Base-by-base conservation (phyloP, 53 echinoderm and acorn worm species). In the Zoroaster sp. region DNA sequence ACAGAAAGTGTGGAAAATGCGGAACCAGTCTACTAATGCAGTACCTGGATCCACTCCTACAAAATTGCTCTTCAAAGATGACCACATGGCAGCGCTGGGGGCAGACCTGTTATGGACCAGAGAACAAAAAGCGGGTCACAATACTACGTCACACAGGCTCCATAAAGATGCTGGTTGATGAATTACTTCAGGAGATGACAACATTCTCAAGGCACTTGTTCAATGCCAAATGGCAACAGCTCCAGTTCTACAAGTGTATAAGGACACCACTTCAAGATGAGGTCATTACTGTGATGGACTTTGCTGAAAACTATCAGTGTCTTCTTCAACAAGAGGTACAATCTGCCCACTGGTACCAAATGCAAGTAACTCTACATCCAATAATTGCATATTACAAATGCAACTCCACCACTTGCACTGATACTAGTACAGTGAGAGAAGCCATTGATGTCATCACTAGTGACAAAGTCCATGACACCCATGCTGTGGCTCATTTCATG, bases 241-340 rank as follows among this genome's bases (percentile, higher is more conserved):
- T 33, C 33, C 69, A 69, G 35, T 69, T 69, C 69, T 69, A 69
- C 69, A 33, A 69, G 32, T 69, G 69, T 33, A 69, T 69, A n/a
- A 33, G 35, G 17, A 35, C 33, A 69, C 69, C 35, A 69, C 69
- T 32, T 30, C 69, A 69, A 69, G 69, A 69, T 69, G 69, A 69
- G 30, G 69, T 33, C 32, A 69, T 69, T 8, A 69, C 35, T n/a
- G n/a, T n/a, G n/a, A n/a, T n/a, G n/a, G n/a, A n/a, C n/a, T n/a
- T n/a, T n/a, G n/a, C n/a, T n/a, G n/a, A n/a, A 69, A 83, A 90
- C 35, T 83, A 54, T 47, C 45, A 17, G 20, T 90, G 83, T 45
- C 21, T 73, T 1, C 51, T 83, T 23, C 83, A 90, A 65, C 45
- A 83, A 72, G 90, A 90, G 43, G 83, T 90, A 4, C 90, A 90